These are phyloP conservation scores for Gasteruption jaculator DNA, from an alignment of 2,888 invertebrate species.

Conservation along the genomic window DNA sequence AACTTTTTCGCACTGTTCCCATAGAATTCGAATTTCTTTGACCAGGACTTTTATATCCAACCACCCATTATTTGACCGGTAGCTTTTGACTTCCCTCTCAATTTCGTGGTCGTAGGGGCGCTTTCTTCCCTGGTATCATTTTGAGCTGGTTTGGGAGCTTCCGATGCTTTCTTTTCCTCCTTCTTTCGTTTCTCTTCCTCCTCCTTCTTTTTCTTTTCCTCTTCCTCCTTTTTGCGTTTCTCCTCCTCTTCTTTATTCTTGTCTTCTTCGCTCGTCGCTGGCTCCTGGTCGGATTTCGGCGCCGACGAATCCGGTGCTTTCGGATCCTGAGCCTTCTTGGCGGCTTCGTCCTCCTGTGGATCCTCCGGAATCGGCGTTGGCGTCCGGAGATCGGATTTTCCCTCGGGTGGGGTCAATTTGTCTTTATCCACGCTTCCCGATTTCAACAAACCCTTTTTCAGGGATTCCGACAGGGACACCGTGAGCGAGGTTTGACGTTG, in stretches of 20 bases:
- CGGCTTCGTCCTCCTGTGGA: slow-evolving; percentile 53
- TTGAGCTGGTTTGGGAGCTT: slow-evolving; percentile 22
- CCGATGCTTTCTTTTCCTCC: slow-evolving; percentile 29
- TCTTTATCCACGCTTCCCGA: slow-evolving; percentile 28
- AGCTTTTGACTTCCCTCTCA: slow-evolving; percentile 64
- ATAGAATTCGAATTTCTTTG: too few species aligned
- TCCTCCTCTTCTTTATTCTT: slow-evolving; percentile 21
- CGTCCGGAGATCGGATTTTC: slow-evolving; percentile 32
- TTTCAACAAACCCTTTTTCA: slow-evolving; percentile 35
- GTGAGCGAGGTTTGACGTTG: slow-evolving; percentile 1
- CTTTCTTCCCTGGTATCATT: slow-evolving; percentile 27
- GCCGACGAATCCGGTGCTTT: slow-evolving; percentile 53
- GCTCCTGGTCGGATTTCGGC: slow-evolving; percentile 35
- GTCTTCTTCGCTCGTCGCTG: slow-evolving; percentile 8
- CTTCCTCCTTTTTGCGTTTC: slow-evolving; percentile 29
- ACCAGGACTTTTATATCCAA: slow-evolving; percentile 64
- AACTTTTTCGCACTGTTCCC: too few species aligned
- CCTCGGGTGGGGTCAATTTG: slow-evolving; percentile 16
- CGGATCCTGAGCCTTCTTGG: slow-evolving; percentile 38
- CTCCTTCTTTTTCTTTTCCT: slow-evolving; percentile 11
- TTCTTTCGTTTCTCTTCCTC: slow-evolving; percentile 23
- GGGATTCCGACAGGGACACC: slow-evolving; percentile 18
- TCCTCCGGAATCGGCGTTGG: slow-evolving; percentile 61
- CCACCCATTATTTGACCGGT: slow-evolving; percentile 71
- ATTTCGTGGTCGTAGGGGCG: slow-evolving; percentile 53